Conservation (phyloP, 2,888 invertebrate genomes). For the Apodemia zela region DNA sequence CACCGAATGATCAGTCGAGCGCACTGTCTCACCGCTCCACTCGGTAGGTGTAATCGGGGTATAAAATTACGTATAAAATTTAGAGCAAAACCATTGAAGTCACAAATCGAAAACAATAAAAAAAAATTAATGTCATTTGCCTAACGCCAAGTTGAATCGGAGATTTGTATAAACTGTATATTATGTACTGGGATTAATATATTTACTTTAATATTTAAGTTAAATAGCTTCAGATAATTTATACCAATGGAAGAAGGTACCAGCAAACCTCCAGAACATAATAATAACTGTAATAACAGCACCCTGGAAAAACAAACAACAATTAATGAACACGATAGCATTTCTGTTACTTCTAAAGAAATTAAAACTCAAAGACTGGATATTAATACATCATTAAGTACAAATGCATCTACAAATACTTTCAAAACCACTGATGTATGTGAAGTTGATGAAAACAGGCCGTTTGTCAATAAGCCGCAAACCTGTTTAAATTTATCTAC, state of each 20-base stretch:
- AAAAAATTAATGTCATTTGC: too few species aligned
- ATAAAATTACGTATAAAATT: too few species aligned
- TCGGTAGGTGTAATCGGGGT: too few species aligned
- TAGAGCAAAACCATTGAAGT: too few species aligned
- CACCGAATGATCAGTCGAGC: too few species aligned
- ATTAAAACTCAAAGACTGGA: conserved; percentile 29
- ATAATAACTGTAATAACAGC: conserved; percentile 18
- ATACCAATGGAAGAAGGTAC: not conserved
- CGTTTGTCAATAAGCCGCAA: not conserved
- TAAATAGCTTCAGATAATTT: not conserved
- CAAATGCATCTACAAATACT: not conserved
- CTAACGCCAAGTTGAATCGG: too few species aligned
- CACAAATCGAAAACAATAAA: too few species aligned
- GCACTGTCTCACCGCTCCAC: too few species aligned
- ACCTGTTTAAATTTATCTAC: conserved; percentile 24
- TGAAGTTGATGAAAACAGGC: not conserved
- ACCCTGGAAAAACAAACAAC: conserved; percentile 21
- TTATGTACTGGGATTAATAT: too few species aligned
- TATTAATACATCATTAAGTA: conserved; percentile 13
- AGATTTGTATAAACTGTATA: too few species aligned
- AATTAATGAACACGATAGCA: conserved; percentile 24
- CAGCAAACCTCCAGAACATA: conserved; percentile 19
- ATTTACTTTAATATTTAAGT: not conserved
- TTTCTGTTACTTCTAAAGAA: conserved; percentile 31
- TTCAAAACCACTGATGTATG: not conserved